These are phyloP conservation scores for Xiphophorus maculatus DNA, from an alignment of 2,113 vertebrate genomes.

Conservation along the genomic window DNA sequence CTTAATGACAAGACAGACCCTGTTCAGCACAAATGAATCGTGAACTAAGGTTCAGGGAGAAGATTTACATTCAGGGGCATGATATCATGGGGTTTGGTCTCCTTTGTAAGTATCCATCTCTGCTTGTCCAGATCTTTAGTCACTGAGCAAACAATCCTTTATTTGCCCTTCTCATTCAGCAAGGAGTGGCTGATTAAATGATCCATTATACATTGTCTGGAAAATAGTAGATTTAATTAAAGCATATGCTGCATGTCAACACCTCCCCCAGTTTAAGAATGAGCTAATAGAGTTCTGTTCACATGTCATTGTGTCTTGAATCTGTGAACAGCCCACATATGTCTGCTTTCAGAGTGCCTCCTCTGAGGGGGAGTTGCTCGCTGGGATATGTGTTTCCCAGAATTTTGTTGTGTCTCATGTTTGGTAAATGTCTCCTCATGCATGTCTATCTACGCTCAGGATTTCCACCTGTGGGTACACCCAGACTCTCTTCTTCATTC, in stretches of 20 bases:
- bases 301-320: conserved; percentile 37
- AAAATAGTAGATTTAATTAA: conserved; percentile 68
- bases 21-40: conserved; percentile 59
- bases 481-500: conserved; percentile 49
- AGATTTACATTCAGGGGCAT: conserved; percentile 67
- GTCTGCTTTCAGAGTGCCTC: conserved; percentile 37
- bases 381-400: conserved; percentile 57
- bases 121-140: conserved; percentile 72
- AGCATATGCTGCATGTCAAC: conserved; percentile 63
- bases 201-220: conserved; percentile 76
- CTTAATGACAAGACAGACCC: conserved; percentile 49
- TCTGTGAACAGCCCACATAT: conserved; percentile 27
- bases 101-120: conserved; percentile 59
- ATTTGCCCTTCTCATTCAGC: conserved; percentile 70
- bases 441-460: conserved; percentile 62
- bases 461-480: conserved; percentile 68
- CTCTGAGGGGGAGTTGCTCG: conserved; percentile 28
- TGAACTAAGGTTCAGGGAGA: conserved; percentile 52
- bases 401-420: conserved; percentile 49
- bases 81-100: conserved; percentile 79
- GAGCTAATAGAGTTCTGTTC: conserved; percentile 62
- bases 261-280: conserved; percentile 49
- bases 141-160: conserved; percentile 78
- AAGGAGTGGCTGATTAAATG: conserved; percentile 71
- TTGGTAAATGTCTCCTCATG: conserved; percentile 47